These are phyloP conservation scores for Aselliscus stoliczkanus DNA, from an alignment of 2,797 vertebrate genomes.

Conservation along the genomic window DNA sequence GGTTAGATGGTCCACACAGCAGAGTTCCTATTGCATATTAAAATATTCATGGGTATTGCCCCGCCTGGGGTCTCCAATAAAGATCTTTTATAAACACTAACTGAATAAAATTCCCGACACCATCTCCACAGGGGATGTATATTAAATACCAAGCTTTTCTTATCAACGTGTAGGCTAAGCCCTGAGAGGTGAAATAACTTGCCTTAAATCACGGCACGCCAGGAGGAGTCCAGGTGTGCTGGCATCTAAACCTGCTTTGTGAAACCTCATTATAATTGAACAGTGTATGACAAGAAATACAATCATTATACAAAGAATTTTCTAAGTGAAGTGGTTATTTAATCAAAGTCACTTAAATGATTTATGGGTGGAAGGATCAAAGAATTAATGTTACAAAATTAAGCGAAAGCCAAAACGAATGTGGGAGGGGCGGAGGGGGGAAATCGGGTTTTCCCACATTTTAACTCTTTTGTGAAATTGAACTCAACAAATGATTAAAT, in stretches of 20 bases:
- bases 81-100: conserved; percentile 35
- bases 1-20: neutral
- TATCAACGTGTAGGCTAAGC: conserved; percentile 32
- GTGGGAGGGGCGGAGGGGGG: neutral
- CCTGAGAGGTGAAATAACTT: conserved; percentile 40
- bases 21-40: neutral
- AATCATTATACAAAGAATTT: conserved; percentile 39
- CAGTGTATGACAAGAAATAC: conserved; percentile 49
- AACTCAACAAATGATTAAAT: neutral
- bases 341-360: conserved; percentile 66
- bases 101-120: neutral
- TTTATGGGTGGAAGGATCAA: conserved; percentile 67
- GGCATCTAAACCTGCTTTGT: conserved; percentile 35
- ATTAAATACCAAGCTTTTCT: conserved; percentile 48
- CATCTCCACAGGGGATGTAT: neutral
- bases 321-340: conserved; percentile 51
- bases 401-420: conserved; percentile 50
- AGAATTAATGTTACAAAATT: conserved; percentile 61
- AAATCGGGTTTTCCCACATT: conserved; percentile 20
- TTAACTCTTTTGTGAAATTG: conserved; percentile 3
- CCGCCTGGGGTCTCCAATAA: neutral
- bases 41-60: neutral
- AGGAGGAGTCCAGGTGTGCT: conserved; percentile 42
- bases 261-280: conserved; percentile 30
- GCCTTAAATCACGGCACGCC: neutral